Percentiles rank a stretch among this genome's conserved stretches.
phyloP scores from a whole-genome alignment of 2,888 invertebrate genomes.

The Zygaena filipendulae region DNA sequence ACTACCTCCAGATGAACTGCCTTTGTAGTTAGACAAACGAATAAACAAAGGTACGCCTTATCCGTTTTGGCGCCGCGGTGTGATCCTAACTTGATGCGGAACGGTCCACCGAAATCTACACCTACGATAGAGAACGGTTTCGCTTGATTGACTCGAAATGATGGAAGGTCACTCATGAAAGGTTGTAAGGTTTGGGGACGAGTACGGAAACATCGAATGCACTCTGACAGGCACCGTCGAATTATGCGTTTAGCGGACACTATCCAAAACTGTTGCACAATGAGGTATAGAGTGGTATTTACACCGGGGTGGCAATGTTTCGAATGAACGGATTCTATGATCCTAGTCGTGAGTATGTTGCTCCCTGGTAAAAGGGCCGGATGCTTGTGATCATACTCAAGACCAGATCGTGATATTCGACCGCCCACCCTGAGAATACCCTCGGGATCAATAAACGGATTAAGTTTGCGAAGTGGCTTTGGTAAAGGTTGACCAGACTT shows the following conservation, averaged over 20 bases:
- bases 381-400: slow-evolving; percentile 10
- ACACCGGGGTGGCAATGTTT: slow-evolving; percentile 9
- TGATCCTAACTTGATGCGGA: slow-evolving; percentile 8
- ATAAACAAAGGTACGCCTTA: slow-evolving; percentile 6
- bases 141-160: slow-evolving; percentile 7
- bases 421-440: slow-evolving; percentile 14
- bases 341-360: slow-evolving; percentile 2
- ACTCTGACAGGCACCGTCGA: slow-evolving; percentile 6
- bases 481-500: slow-evolving; percentile 1
- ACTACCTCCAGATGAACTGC: slow-evolving; percentile 7
- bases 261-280: slow-evolving; percentile 13
- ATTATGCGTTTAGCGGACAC: slow-evolving; percentile 11
- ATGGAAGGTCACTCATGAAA: slow-evolving; percentile 11
- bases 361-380: slow-evolving; percentile 8
- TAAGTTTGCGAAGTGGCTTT: slow-evolving; percentile 10
- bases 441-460: slow-evolving; percentile 7
- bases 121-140: slow-evolving; percentile 11
- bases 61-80: slow-evolving; percentile 4
- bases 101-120: slow-evolving; percentile 11
- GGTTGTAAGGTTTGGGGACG: slow-evolving; percentile 10
- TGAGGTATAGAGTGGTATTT: slow-evolving; percentile 9
- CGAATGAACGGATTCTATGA: slow-evolving; percentile 11
- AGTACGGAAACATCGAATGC: slow-evolving; percentile 8
- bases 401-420: slow-evolving; percentile 10
- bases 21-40: slow-evolving; percentile 7